These are phyloP conservation scores for Tiphia femorata DNA, from an alignment of 2,888 invertebrate genomes.

Conservation along the genomic window DNA sequence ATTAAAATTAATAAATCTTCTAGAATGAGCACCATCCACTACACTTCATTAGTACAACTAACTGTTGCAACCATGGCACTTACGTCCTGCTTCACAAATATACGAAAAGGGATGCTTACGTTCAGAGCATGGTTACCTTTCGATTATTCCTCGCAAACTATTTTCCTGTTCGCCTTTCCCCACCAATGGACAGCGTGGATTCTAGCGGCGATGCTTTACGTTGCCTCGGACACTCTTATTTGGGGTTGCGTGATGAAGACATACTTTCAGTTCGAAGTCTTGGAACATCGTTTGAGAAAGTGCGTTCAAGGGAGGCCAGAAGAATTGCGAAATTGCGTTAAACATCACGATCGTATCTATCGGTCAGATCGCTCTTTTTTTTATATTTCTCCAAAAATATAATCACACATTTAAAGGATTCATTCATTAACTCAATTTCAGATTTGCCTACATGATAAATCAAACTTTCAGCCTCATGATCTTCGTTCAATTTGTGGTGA, in stretches of 20 bases:
- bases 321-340: background rate
- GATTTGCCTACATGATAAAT: slow-evolving; percentile 12
- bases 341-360: slow-evolving; percentile 19
- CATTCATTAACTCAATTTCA: background rate
- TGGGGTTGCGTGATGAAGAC: slow-evolving; percentile 23
- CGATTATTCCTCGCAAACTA: background rate
- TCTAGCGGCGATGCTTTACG: slow-evolving; percentile 1
- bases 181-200: slow-evolving; percentile 12
- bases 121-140: slow-evolving; percentile 31
- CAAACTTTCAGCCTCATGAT: background rate
- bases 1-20: too few relatives aligned
- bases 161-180: slow-evolving; percentile 4
- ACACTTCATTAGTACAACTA: slow-evolving; percentile 5
- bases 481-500: slow-evolving; percentile 14
- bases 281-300: slow-evolving; percentile 18
- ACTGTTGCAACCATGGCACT: background rate
- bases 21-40: slow-evolving; percentile 18
- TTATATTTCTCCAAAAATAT: too few relatives aligned
- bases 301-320: background rate
- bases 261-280: slow-evolving; percentile 27
- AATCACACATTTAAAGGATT: background rate
- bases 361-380: too few relatives aligned
- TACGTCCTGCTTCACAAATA: background rate
- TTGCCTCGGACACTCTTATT: slow-evolving; percentile 25
- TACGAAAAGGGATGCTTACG: background rate